Evolutionary conservation across 2,113 vertebrate genomes (phyloP).

Genomic region (Sinocyclocheilus anshuiensis): DNA sequence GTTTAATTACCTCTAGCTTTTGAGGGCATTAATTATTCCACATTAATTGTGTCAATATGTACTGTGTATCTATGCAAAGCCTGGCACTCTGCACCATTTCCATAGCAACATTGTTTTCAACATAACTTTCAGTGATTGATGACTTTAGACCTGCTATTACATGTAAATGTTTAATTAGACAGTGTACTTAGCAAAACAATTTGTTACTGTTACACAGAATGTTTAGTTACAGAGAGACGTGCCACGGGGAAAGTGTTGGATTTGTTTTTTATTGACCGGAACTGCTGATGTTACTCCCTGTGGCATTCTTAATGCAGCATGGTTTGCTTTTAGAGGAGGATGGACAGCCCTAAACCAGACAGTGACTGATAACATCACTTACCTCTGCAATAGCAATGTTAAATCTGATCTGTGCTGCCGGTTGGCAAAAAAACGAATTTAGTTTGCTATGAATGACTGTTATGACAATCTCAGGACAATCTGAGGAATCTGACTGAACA

Average conservation of each 20-base stretch:
- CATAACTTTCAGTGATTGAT: not conserved
- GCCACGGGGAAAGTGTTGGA: not conserved
- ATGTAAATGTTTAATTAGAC: slow-evolving; percentile 26
- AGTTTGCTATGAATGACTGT: slow-evolving; percentile 33
- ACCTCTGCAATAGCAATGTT: not conserved
- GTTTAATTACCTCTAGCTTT: not conserved
- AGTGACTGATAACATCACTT: slow-evolving; percentile 22
- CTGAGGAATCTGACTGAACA: not conserved
- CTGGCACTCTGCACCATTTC: not conserved
- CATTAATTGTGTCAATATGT: not conserved
- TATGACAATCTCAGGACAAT: slow-evolving; percentile 3
- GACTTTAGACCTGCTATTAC: not conserved
- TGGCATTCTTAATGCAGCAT: slow-evolving; percentile 4
- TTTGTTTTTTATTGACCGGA: slow-evolving; percentile 25
- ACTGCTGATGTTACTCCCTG: slow-evolving; percentile 28
- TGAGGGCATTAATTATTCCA: not conserved
- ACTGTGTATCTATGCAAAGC: not conserved
- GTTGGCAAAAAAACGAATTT: not conserved
- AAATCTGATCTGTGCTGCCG: slow-evolving; percentile 35
- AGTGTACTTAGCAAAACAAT: not conserved
- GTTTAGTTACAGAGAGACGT: not conserved
- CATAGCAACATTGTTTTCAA: slow-evolving; percentile 4
- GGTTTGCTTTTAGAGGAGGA: slow-evolving; percentile 2
- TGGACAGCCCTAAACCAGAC: slow-evolving; percentile 6
- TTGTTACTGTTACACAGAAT: not conserved